Percentiles rank a stretch among this genome's conserved stretches.
Conservation (phyloP, 2,797 vertebrate genomes). For the Callimico goeldii region DNA sequence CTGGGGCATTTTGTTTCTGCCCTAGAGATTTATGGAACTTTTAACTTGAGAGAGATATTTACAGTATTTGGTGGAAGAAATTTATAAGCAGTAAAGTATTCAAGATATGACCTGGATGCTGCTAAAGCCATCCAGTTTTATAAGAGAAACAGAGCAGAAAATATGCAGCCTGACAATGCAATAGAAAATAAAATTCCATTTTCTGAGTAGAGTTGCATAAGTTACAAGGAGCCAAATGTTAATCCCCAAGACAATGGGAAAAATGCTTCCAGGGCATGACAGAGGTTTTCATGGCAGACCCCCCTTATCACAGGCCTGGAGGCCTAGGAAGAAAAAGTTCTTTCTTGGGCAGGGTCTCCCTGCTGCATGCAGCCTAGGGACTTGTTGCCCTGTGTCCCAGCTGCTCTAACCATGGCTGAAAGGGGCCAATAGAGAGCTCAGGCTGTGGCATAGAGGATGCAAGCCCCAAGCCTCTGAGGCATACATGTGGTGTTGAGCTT, state of each 20-base stretch:
- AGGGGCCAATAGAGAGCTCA: background rate
- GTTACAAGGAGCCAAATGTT: too few relatives aligned
- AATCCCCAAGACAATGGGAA: background rate
- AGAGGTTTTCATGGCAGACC: background rate
- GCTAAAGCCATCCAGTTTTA: background rate
- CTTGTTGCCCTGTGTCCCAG: background rate
- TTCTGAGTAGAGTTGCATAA: too few relatives aligned
- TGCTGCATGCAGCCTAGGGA: background rate
- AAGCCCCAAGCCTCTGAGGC: background rate
- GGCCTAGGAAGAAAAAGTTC: background rate
- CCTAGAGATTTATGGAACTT: background rate
- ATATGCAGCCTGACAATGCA: too few relatives aligned
- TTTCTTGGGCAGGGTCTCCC: background rate
- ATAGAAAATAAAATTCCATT: too few relatives aligned
- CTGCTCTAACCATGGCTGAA: background rate
- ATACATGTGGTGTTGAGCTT: background rate
- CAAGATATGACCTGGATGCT: too few relatives aligned
- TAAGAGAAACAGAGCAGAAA: background rate
- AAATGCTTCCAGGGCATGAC: background rate
- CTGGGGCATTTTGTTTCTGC: too few relatives aligned
- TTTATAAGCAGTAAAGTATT: too few relatives aligned
- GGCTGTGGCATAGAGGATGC: background rate
- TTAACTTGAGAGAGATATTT: background rate
- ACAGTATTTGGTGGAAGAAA: background rate
- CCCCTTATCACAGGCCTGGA: background rate